These are phyloP conservation scores for Pyrochroa serraticornis DNA, from an alignment of 2,888 invertebrate genomes.

Conservation along the genomic window DNA sequence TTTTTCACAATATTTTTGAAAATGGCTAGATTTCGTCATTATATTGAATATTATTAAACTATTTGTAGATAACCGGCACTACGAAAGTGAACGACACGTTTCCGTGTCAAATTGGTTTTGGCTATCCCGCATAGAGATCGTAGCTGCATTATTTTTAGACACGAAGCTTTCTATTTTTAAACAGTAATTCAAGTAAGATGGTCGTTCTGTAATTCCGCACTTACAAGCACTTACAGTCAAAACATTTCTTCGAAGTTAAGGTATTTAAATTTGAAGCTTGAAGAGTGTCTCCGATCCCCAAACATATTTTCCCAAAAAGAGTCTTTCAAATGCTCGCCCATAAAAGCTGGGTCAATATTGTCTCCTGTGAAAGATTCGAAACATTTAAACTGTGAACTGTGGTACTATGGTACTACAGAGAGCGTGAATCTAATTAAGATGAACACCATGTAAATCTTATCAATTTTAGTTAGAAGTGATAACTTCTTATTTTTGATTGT, in stretches of 20 bases:
- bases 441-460: no score
- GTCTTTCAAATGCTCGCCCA: no score
- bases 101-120: constrained; percentile 12
- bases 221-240: neutral
- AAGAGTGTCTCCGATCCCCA: no score
- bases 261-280: neutral
- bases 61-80: neutral
- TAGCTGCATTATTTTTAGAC: constrained; percentile 14
- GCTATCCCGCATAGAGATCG: neutral
- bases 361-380: no score
- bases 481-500: no score
- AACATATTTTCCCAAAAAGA: no score
- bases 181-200: constrained; percentile 6
- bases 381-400: no score
- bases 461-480: no score
- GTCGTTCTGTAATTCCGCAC: neutral
- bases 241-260: neutral
- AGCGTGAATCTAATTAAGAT: no score
- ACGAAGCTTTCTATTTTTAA: constrained; percentile 19
- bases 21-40: constrained; percentile 50
- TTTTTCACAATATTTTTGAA: constrained; percentile 69
- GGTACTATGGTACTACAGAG: no score
- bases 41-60: neutral
- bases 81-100: constrained; percentile 3
- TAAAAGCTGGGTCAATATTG: no score